These are phyloP conservation scores for Patagioenas fasciata DNA, from an alignment of 2,113 vertebrate genomes.

Conservation along the genomic window DNA sequence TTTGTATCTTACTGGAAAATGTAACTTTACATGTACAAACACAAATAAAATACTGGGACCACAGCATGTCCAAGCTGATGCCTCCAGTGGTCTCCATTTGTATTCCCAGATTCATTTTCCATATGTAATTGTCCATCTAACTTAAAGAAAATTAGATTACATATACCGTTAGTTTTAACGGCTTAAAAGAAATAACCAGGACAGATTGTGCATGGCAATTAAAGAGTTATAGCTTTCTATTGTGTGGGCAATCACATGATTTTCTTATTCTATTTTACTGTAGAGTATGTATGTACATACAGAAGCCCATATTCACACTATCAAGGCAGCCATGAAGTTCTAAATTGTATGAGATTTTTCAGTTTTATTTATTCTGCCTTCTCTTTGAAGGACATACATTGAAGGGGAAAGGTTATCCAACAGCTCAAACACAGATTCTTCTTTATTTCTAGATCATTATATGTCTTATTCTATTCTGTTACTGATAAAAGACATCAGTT, in stretches of 20 bases:
- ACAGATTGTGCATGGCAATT: neutral
- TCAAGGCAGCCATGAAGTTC: neutral
- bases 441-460: neutral
- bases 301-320: neutral
- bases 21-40: neutral
- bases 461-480: neutral
- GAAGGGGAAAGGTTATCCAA: neutral
- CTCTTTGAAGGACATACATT: neutral
- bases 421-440: neutral
- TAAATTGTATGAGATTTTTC: neutral
- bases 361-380: neutral
- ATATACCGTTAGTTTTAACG: neutral
- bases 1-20: neutral
- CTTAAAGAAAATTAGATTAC: slow-evolving; percentile 16
- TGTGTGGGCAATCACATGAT: neutral
- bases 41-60: neutral
- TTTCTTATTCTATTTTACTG: neutral
- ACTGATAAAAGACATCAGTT: neutral
- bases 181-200: neutral
- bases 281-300: neutral
- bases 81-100: neutral
- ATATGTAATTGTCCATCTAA: neutral
- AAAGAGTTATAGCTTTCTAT: neutral
- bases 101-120: neutral
- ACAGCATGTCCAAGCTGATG: neutral